These are phyloP conservation scores for Pterophyllum scalare DNA, from an alignment of 2,113 vertebrate genomes.

Conservation along the genomic window DNA sequence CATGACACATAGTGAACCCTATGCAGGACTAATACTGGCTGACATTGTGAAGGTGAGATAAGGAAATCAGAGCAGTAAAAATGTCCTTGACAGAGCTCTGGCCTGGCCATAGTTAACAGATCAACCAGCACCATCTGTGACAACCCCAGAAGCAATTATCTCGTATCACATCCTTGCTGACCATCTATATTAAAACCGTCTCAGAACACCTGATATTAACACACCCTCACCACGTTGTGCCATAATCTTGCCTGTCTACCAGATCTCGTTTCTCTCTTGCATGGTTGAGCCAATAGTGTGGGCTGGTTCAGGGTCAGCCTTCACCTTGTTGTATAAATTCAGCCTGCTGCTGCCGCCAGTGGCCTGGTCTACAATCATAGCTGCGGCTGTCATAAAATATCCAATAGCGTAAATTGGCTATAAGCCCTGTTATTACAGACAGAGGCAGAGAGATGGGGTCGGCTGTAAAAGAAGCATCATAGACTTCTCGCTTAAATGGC, in stretches of 20 bases:
- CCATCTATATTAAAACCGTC: slow-evolving; percentile 77
- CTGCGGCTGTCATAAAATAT: slow-evolving; percentile 73
- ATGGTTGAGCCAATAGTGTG: slow-evolving; percentile 24
- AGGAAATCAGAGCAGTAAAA: slow-evolving; percentile 66
- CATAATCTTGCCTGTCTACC: slow-evolving; percentile 55
- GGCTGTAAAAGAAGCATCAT: slow-evolving; percentile 72
- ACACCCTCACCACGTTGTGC: slow-evolving; percentile 49
- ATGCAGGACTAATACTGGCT: slow-evolving; percentile 39
- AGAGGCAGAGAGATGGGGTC: slow-evolving; percentile 35
- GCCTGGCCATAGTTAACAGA: slow-evolving; percentile 69
- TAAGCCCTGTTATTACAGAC: slow-evolving; percentile 71
- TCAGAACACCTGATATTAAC: slow-evolving; percentile 76
- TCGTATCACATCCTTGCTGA: slow-evolving; percentile 67
- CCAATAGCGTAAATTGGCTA: slow-evolving; percentile 65
- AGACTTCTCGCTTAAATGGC: slow-evolving; percentile 60
- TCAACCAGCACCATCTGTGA: slow-evolving; percentile 79
- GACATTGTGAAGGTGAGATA: slow-evolving; percentile 57
- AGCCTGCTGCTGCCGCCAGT: slow-evolving; percentile 45
- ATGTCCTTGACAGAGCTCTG: slow-evolving; percentile 72
- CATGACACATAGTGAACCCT: background rate
- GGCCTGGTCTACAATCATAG: slow-evolving; percentile 54
- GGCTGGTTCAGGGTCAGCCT: slow-evolving; percentile 70
- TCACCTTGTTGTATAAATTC: slow-evolving; percentile 34
- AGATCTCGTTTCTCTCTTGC: background rate
- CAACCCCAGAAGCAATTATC: slow-evolving; percentile 79